Base-by-base conservation (phyloP, 2,888 invertebrate species). In the Macrostomum cliftonense region DNA sequence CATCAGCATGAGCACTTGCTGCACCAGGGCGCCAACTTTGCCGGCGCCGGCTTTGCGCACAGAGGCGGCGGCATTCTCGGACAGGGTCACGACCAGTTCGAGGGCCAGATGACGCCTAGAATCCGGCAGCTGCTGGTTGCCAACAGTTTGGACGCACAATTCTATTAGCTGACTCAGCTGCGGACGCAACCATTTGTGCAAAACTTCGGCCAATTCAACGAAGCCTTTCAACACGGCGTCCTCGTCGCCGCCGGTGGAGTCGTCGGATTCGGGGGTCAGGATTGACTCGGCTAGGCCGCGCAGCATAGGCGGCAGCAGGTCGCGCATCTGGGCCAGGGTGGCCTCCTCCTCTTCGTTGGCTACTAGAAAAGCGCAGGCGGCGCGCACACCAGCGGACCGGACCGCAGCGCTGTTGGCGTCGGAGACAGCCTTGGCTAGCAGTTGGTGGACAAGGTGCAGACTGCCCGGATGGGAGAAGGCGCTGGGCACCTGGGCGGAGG, bases 31-130 rank as follows among this genome's bases (percentile, higher is more conserved):
- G 37, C 37, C 37, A 37, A 49, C 37, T 14, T 49, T 37, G 28
- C 28, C 28, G 7, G 46, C 78, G 13, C 84, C 85, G 55, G 82
- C 80, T 37, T 93, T 95, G 51, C 95, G 79, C 39, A 97, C 82
- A 83, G 91, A 91, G 2, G 89, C 86, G 0, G 95, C 84, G 7
- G 91, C 88, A 36, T 85, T 85, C 75, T 97, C 97, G 42, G 91
- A 79, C 55, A 89, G 72, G 1, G 81, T 79, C 7, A 77, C 75
- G 53, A 88, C 81, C 12, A 86, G 82, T 72, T 95, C 95, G 38
- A 97, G 73, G 0, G 84, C 81, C 51, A 93, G 74, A 66, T 93
- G 89, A 20, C 88, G 77, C 81, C 84, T 86, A 51, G 80, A 59
- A 48, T 75, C 74, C 28, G 64, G 62, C 43, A 70, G 57, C 28